These are phyloP conservation scores for Actinemys pallida DNA, from an alignment of 2,113 vertebrate species.

Conservation along the genomic window DNA sequence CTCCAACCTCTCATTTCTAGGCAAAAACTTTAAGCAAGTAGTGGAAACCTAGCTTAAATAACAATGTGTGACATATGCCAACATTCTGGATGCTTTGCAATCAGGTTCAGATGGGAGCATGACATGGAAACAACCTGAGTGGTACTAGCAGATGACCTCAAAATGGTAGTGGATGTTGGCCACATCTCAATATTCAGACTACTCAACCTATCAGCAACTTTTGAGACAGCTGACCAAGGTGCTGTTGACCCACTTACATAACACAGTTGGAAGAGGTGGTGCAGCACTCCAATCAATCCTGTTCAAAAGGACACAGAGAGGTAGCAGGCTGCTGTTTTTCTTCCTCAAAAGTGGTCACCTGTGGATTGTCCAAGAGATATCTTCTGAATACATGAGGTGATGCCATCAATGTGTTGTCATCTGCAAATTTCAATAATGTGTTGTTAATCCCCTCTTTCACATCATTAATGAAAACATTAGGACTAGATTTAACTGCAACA, in stretches of 20 bases:
- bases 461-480: background rate
- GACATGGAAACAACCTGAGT: background rate
- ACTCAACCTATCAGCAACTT: background rate
- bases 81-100: no score
- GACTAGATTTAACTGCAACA: background rate
- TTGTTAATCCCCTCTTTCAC: background rate
- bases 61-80: no score
- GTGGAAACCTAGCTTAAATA: background rate
- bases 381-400: background rate
- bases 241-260: background rate
- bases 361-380: background rate
- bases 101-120: background rate
- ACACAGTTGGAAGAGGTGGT: background rate
- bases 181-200: background rate
- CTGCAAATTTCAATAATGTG: background rate
- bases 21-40: background rate
- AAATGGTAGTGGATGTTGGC: background rate
- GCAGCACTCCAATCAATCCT: background rate
- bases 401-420: rapidly evolving
- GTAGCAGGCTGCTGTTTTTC: background rate
- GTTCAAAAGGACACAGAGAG: background rate
- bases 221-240: background rate
- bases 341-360: background rate
- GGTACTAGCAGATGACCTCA: background rate
- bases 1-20: background rate